Base-by-base conservation (phyloP, 1,140 invertebrate species). In the Venturia canescens region DNA sequence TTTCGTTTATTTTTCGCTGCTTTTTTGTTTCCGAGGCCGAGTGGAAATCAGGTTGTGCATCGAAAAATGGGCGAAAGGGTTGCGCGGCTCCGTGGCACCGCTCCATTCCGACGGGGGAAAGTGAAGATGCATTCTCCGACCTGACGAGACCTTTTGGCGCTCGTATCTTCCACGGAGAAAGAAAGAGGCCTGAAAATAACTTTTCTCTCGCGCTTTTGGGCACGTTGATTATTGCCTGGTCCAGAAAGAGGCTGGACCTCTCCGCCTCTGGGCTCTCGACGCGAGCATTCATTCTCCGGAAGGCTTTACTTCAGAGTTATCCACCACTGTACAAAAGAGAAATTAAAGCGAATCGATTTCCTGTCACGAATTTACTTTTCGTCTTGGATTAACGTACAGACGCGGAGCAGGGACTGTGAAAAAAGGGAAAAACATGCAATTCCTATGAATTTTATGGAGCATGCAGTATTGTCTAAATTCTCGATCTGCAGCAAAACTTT, bases 271-370 rank as follows among this genome's bases (percentile, higher is more conserved):
- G 11, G 16, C 57, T 9, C 18, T 60, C 6, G n/a, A 23, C 23
- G 21, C 23, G 21, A 60, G 57, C 57, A 60, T 60, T n/a, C 16
- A 60, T 60, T 23, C 57, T 60, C 21, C 21, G 18, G 63, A 23
- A 13, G 26, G 26, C 11, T 66, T 29, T 27, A 26, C 23, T 29
- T 7, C 3, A 34, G 31, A 34, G 11, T 50, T n/a, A n/a, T 18
- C 67, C 0, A 27, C 27, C 72, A 57, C 57, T 75, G 31, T 31
- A 75, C 72, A n/a, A n/a, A n/a, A n/a, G 72, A 75, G 48, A 75
- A 57, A 75, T 75, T 75, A 75, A 75, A 75, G 23, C 72, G 57
- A 75, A 75, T 75, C 72, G 72, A 75, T 75, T 75, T 75, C 72
- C 72, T 75, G 72, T 26, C 72, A 75, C 72, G 72, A 75, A 75